These are phyloP conservation scores for Pseudomyrmex pallidus DNA, from an alignment of 1,140 invertebrate genomes.

Conservation along the genomic window DNA sequence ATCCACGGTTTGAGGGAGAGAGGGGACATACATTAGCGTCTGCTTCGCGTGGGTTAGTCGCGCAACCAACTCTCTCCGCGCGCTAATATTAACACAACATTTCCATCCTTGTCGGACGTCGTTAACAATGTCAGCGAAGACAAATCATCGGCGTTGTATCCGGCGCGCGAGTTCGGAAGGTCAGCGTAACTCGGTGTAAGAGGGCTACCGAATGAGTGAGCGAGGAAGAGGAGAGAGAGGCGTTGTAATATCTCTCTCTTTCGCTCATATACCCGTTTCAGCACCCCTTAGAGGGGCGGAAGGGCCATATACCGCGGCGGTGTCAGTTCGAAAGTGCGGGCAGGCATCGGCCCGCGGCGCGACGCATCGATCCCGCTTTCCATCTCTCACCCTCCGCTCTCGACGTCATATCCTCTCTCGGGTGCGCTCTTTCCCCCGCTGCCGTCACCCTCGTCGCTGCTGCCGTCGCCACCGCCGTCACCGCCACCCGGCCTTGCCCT, in stretches of 20 bases:
- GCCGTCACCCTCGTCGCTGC: slow-evolving; percentile 38
- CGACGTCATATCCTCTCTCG: slow-evolving; percentile 73
- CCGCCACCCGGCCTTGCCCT: slow-evolving; percentile 32
- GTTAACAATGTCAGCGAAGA: slow-evolving; percentile 56
- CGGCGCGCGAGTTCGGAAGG: slow-evolving; percentile 54
- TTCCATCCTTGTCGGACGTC: slow-evolving; percentile 59
- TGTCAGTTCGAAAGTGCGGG: slow-evolving; percentile 78
- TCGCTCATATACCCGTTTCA: not conserved
- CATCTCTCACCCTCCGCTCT: slow-evolving; percentile 65
- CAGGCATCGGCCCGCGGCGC: slow-evolving; percentile 82
- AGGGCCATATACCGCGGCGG: slow-evolving; percentile 62
- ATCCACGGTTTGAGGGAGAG: slow-evolving; percentile 24
- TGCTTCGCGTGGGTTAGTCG: slow-evolving; percentile 2
- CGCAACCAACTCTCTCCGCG: slow-evolving; percentile 2
- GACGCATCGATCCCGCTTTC: slow-evolving; percentile 82
- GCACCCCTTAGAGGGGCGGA: slow-evolving; percentile 26
- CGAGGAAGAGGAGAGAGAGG: not conserved
- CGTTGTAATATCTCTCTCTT: slow-evolving; percentile 39
- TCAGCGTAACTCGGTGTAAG: slow-evolving; percentile 43
- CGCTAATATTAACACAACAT: slow-evolving; percentile 61
- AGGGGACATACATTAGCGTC: slow-evolving; percentile 44
- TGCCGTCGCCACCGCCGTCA: slow-evolving; percentile 28
- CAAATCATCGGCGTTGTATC: slow-evolving; percentile 55
- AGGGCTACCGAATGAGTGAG: not conserved
- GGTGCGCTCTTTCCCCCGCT: slow-evolving; percentile 55